phyloP scores from a whole-genome alignment of 2,797 vertebrate species.

The Prunella strophiata region DNA sequence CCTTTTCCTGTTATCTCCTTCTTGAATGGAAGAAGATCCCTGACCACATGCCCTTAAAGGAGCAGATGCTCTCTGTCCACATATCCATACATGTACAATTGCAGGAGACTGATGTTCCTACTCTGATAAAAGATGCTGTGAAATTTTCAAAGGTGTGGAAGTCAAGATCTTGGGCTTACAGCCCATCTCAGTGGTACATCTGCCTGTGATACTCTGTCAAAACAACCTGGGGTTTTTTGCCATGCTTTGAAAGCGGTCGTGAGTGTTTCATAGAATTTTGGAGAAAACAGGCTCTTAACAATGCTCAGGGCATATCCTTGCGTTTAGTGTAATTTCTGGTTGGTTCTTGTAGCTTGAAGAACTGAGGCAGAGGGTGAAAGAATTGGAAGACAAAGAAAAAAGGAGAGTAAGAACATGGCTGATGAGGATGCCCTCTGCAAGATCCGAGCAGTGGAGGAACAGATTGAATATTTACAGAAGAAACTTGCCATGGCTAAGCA shows the following conservation, averaged over 20 bases:
- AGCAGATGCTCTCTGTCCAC: background rate
- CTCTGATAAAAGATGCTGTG: background rate
- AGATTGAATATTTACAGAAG: slow-evolving; percentile 96
- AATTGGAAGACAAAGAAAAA: slow-evolving; percentile 93
- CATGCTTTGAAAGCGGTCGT: background rate
- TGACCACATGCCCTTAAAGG: background rate
- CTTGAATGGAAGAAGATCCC: background rate
- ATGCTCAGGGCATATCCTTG: background rate
- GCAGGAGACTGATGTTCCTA: background rate
- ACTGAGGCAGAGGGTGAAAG: slow-evolving; percentile 89
- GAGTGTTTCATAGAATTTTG: background rate
- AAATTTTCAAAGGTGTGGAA: background rate
- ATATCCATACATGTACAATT: background rate
- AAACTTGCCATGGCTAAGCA: slow-evolving; percentile 96
- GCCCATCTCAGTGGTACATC: background rate
- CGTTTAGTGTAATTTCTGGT: background rate
- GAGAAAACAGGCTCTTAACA: background rate
- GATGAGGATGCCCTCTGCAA: slow-evolving; percentile 95
- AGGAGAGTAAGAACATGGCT: slow-evolving; percentile 97
- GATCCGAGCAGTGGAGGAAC: slow-evolving; percentile 94
- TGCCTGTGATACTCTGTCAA: background rate
- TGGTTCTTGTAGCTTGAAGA: slow-evolving; percentile 86
- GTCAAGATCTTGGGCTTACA: background rate
- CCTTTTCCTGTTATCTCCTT: background rate
- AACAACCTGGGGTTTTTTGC: background rate